A percentile compares a stretch with the other conserved stretches of the same genome.
These are phyloP conservation scores for Eidolon dupreanum DNA, from an alignment of 2,797 vertebrate species.

Conservation along the genomic window DNA sequence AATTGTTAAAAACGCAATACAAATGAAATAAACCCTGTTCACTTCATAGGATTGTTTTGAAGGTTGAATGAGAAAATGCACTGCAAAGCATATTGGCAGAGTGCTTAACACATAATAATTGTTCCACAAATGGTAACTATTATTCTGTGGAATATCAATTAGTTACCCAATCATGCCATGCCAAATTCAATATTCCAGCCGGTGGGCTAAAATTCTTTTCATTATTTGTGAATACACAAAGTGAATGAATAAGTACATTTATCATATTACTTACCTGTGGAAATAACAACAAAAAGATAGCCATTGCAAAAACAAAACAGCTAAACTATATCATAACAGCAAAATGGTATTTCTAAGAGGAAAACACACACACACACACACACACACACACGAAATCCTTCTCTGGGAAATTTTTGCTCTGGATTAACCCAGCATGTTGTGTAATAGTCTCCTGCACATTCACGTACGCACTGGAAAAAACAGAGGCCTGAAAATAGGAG, in stretches of 20 bases:
- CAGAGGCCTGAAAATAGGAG: background rate
- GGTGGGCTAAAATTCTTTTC: background rate
- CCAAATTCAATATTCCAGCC: background rate
- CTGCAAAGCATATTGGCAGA: background rate
- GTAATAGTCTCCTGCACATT: background rate
- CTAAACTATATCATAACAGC: background rate
- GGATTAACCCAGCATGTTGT: background rate
- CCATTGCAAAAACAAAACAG: conserved; percentile 12
- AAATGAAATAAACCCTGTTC: background rate
- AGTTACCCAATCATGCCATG: background rate
- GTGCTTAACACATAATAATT: background rate
- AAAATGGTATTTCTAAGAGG: conserved; percentile 11
- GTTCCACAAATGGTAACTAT: background rate
- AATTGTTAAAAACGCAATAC: background rate
- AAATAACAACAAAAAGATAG: background rate
- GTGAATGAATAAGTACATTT: background rate
- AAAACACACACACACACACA: background rate
- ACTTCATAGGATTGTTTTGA: background rate
- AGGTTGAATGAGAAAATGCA: background rate
- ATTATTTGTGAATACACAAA: conserved; percentile 20
- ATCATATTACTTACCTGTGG: background rate
- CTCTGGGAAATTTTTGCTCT: background rate
- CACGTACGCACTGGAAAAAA: background rate
- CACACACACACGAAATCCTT: background rate
- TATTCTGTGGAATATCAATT: background rate